These are phyloP conservation scores for Brachyhypopomus occidentalis DNA, from an alignment of 2,113 vertebrate species.

Conservation along the genomic window DNA sequence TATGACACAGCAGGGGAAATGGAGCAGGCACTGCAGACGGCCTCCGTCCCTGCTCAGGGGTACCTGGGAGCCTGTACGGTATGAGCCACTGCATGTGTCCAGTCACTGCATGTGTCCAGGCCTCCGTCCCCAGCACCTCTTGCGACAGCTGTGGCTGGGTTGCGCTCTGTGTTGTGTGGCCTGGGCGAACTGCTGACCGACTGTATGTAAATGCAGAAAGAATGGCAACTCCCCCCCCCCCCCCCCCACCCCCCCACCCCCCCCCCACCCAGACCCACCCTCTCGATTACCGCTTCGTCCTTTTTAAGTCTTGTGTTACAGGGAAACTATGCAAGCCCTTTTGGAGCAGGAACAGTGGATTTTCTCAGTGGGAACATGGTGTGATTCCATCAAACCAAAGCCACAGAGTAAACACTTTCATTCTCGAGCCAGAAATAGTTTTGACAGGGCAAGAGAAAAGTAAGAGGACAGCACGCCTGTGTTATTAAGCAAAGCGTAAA, in stretches of 20 bases:
- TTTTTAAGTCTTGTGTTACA: conserved; percentile 73
- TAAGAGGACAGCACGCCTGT: conserved; percentile 47
- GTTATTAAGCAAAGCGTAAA: conserved; percentile 43
- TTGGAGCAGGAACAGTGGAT: conserved; percentile 73
- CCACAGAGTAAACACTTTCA: conserved; percentile 80
- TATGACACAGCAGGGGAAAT: conserved; percentile 38
- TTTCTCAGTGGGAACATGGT: conserved; percentile 76
- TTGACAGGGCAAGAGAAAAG: conserved; percentile 63
- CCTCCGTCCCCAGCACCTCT: too few relatives aligned
- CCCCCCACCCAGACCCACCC: conserved; percentile 23
- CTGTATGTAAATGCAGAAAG: conserved; percentile 56
- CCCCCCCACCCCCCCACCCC: too few relatives aligned
- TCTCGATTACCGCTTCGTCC: conserved; percentile 48
- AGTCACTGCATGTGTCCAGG: too few relatives aligned
- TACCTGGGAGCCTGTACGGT: background rate
- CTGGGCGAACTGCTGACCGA: conserved; percentile 38
- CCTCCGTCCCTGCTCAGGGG: too few relatives aligned
- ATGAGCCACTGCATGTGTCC: too few relatives aligned
- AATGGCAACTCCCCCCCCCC: conserved; percentile 56
- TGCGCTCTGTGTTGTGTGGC: conserved; percentile 3
- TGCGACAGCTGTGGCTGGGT: too few relatives aligned
- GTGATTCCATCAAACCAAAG: conserved; percentile 72
- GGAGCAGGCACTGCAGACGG: too few relatives aligned
- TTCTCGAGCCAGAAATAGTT: conserved; percentile 82
- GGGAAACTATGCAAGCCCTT: conserved; percentile 78